These are phyloP conservation scores for Drosophila serrata DNA, from an alignment of 1,140 invertebrate genomes.

Conservation along the genomic window DNA sequence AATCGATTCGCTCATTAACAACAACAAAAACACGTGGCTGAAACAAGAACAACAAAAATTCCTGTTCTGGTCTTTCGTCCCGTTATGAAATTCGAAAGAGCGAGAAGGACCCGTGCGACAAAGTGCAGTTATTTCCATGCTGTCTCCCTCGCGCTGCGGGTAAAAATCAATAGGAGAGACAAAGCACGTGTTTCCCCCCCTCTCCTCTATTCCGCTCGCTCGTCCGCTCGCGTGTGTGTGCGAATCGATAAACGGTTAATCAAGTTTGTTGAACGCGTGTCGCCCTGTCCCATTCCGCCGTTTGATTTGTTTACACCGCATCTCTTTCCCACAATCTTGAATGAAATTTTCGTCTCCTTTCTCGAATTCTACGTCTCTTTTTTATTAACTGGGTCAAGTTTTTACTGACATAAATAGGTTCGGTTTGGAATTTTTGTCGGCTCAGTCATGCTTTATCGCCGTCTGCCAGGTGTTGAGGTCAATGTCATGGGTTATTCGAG, in stretches of 20 bases:
- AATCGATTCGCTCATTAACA: conserved; percentile 37
- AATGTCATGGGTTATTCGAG: conserved; percentile 42
- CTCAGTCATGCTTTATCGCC: conserved; percentile 13
- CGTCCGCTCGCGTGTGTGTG: conserved; percentile 4
- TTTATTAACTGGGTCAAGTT: conserved; percentile 32
- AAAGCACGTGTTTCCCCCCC: conserved; percentile 59
- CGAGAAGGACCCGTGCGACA: neutral
- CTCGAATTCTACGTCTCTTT: conserved; percentile 2
- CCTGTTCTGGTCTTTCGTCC: conserved; percentile 23
- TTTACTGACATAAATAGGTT: conserved; percentile 9
- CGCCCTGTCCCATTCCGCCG: conserved; percentile 10
- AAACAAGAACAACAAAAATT: conserved; percentile 8
- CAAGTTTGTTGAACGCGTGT: conserved; percentile 48
- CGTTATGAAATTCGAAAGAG: conserved; percentile 69
- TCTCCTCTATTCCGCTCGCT: neutral
- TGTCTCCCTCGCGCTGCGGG: conserved; percentile 29
- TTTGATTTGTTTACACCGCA: conserved; percentile 45
- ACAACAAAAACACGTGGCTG: conserved; percentile 41
- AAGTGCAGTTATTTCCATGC: conserved; percentile 51
- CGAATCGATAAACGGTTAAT: conserved; percentile 72
- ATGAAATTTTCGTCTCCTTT: conserved; percentile 21
- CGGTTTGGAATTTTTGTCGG: conserved; percentile 11
- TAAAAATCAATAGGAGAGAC: conserved; percentile 75
- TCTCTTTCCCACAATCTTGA: conserved; percentile 17
- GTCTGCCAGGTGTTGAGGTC: conserved; percentile 39